phyloP scores from a whole-genome alignment of 2,888 invertebrate genomes.

The Cheilosia variabilis region DNA sequence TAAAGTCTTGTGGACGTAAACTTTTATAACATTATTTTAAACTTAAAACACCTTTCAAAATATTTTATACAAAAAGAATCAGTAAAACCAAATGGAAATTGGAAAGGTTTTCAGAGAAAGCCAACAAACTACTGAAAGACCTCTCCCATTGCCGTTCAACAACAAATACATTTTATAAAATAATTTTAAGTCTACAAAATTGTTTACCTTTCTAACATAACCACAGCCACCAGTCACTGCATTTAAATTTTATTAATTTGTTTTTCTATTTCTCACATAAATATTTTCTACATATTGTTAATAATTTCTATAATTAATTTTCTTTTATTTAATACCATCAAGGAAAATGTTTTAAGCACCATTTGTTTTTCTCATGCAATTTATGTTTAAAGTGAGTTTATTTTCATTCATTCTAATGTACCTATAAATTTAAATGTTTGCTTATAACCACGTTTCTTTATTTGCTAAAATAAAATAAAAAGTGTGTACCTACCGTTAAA shows the following conservation, averaged over 20 bases:
- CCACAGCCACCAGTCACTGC: conserved; percentile 44
- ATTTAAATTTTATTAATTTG: conserved; percentile 2
- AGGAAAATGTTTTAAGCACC: conserved; percentile 75
- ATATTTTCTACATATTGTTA: conserved; percentile 67
- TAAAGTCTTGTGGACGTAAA: too few relatives aligned
- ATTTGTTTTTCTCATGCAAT: conserved; percentile 70
- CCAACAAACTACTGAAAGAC: neutral
- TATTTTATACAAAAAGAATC: neutral
- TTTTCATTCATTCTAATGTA: conserved; percentile 25
- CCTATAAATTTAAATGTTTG: conserved; percentile 13
- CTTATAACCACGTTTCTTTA: conserved; percentile 3
- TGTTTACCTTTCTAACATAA: neutral
- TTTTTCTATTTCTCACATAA: conserved; percentile 33
- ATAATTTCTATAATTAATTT: conserved; percentile 59
- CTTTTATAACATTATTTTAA: too few relatives aligned
- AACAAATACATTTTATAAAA: neutral
- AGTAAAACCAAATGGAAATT: neutral
- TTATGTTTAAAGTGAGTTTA: conserved; percentile 27
- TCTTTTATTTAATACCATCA: conserved; percentile 62
- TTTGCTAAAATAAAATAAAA: conserved; percentile 37
- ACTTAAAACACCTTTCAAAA: too few relatives aligned
- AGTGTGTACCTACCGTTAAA: conserved; percentile 52
- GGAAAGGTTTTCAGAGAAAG: neutral
- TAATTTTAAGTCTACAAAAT: neutral
- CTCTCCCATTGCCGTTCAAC: neutral